Base-by-base conservation (phyloP, 1,140 invertebrate species). In the Lepidotrigona ventralis region DNA sequence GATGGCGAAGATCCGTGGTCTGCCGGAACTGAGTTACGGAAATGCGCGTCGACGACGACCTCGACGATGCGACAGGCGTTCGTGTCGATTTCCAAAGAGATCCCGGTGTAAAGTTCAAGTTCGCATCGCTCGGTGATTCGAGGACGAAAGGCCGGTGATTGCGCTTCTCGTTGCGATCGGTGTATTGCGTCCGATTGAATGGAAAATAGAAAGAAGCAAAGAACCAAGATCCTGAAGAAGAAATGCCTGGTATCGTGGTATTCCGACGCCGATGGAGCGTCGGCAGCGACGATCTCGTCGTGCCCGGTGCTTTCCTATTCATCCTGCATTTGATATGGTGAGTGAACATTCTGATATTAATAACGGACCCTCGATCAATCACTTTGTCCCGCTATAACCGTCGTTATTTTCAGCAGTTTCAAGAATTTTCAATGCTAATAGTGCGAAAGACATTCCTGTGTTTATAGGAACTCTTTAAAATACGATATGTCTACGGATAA, bases 231-330 rank as follows among this genome's bases (percentile, higher is more conserved):
- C 73, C 23, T 14, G 21, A 33, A 70, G 72, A 68, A 78, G 81
- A 81, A 74, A 98, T 98, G 98, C 98, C 98, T 78, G 98, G 98
- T 81, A 95, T 98, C 88, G 96, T 98, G 75, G 96, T 97, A 69
- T 98, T 98, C 94, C 95, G 96, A 86, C 95, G 98, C 88, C 96
- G 98, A 86, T 98, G 98, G 98, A 97, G 97, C 89, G 97, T 98
- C 85, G 98, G 97, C 86, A 98, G 97, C 82, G 98, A 98, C 94
- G 98, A 98, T 95, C 95, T 98, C 74, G 97, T 98, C 79, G 96
- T 98, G 23, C 97, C 98, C 29, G 97, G 97, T 26, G 95, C 95
- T 81, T 96, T 98, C 91, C 95, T 98, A 9, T 95, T 97, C 90
- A 91, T 96, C 68, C 92, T 98, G 68, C 97, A 98, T 93, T 93